phyloP scores from a whole-genome alignment of 2,113 vertebrate species.

The Neolamprologus sp. region DNA sequence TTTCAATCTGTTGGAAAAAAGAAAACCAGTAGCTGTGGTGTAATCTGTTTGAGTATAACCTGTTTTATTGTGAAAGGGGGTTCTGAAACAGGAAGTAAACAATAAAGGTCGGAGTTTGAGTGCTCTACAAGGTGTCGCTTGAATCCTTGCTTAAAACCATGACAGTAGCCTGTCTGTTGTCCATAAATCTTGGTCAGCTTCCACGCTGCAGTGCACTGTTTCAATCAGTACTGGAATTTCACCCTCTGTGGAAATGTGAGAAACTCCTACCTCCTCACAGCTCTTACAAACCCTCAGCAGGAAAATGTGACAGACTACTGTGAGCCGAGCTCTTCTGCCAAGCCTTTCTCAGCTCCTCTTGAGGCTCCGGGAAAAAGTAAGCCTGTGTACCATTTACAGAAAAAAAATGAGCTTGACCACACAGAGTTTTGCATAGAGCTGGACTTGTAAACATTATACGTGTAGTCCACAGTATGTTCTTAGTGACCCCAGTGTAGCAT shows the following conservation, averaged over 20 bases:
- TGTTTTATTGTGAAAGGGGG: not conserved
- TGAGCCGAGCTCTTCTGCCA: not conserved
- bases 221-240: not conserved
- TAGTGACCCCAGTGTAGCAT: not conserved
- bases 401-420: not conserved
- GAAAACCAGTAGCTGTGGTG: fast-evolving
- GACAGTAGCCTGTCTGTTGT: not conserved
- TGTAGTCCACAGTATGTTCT: not conserved
- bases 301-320: not conserved
- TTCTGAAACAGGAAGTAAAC: not conserved
- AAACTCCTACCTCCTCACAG: not conserved
- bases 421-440: not conserved
- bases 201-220: not conserved
- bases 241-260: not conserved
- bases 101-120: not conserved
- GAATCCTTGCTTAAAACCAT: not conserved
- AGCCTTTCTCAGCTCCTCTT: not conserved
- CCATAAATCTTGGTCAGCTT: not conserved
- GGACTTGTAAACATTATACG: not conserved
- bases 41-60: not conserved
- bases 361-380: not conserved
- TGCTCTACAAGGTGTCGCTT: not conserved
- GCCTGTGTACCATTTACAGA: not conserved
- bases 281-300: not conserved
- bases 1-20: not conserved